Evolutionary conservation across 2,888 invertebrate species (phyloP).

Genomic region (Acanthosepion pharaonis): DNA sequence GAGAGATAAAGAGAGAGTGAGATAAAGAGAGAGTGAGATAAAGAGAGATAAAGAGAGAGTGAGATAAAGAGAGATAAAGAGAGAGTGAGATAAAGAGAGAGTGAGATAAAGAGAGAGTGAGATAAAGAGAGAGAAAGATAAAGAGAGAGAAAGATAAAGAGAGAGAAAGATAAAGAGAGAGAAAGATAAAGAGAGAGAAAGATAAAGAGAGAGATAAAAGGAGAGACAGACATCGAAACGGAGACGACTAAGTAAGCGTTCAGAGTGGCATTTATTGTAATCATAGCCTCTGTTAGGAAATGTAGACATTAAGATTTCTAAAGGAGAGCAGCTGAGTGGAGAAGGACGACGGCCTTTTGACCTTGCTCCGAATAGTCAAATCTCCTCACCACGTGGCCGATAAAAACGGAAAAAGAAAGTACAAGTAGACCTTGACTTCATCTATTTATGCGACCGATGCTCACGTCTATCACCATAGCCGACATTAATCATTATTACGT

Average conservation of each 20-base stretch:
- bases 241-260: too few species aligned
- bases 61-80: background rate
- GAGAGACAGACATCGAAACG: background rate
- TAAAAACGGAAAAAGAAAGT: background rate
- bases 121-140: conserved; percentile 6
- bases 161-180: background rate
- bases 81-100: background rate
- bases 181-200: conserved; percentile 35
- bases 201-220: background rate
- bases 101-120: background rate
- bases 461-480: too few species aligned
- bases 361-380: background rate
- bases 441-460: too few species aligned
- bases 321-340: background rate
- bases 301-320: background rate
- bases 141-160: background rate
- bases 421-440: background rate
- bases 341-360: background rate
- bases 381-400: background rate
- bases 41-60: background rate
- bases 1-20: conserved; percentile 25
- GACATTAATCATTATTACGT: too few species aligned
- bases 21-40: background rate
- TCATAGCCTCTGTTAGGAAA: background rate
- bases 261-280: background rate